Evolutionary conservation across 2,113 vertebrate genomes (phyloP).

Genomic region (Ardeotis arabs): DNA sequence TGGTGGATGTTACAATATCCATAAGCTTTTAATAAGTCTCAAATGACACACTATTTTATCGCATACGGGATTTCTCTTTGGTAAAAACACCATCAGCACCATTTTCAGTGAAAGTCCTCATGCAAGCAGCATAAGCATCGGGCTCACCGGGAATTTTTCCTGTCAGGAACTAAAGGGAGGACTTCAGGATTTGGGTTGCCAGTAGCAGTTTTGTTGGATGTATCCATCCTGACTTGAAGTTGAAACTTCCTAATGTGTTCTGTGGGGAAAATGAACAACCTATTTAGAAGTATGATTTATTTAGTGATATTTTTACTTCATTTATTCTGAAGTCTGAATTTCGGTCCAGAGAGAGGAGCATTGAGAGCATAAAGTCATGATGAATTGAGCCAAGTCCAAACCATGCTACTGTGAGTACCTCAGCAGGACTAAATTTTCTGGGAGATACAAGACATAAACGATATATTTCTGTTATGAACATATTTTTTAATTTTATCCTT

Average conservation of each 20-base stretch:
- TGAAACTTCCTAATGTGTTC: not conserved
- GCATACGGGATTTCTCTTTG: not conserved
- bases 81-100: not conserved
- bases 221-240: not conserved
- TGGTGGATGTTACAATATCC: not conserved
- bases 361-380: not conserved
- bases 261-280: not conserved
- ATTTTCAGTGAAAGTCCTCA: not conserved
- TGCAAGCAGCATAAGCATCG: not conserved
- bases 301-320: not conserved
- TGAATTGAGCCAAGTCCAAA: not conserved
- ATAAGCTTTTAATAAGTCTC: not conserved
- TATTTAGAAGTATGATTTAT: not conserved
- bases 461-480: not conserved
- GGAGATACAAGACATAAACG: not conserved
- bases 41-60: not conserved
- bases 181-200: not conserved
- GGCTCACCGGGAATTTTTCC: not conserved
- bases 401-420: not conserved
- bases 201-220: not conserved
- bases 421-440: conserved; percentile 16
- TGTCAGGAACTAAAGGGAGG: not conserved
- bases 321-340: not conserved
- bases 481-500: conserved; percentile 28
- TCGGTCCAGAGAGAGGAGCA: not conserved